phyloP scores from a whole-genome alignment of 2,797 vertebrate species.

The Pseudomugil gertrudae region DNA sequence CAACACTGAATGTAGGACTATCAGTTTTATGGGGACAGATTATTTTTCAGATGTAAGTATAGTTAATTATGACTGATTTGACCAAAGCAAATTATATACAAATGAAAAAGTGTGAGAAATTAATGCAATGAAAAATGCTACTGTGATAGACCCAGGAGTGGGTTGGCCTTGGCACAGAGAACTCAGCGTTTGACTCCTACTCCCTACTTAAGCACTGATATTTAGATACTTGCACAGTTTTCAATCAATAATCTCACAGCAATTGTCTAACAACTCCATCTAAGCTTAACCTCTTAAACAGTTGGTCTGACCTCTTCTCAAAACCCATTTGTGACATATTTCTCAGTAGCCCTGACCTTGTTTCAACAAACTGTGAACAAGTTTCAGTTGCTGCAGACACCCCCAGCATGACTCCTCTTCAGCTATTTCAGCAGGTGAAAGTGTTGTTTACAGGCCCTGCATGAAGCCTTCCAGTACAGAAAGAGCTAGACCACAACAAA shows the following conservation, averaged over 20 bases:
- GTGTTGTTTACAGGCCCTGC: conserved; percentile 30
- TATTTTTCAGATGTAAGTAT: too few species aligned
- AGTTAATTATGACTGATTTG: too few species aligned
- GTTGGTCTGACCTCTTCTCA: conserved; percentile 17
- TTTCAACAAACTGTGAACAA: conserved; percentile 26
- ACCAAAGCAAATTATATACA: too few species aligned
- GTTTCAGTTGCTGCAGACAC: conserved; percentile 9
- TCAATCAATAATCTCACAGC: conserved; percentile 7
- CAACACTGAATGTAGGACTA: too few species aligned
- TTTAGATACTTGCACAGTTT: not conserved
- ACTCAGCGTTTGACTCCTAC: conserved; percentile 7
- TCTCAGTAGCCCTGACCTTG: conserved; percentile 15
- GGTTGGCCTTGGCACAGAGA: not conserved
- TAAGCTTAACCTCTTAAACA: conserved; percentile 5
- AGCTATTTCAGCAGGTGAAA: conserved; percentile 63
- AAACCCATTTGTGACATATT: conserved; percentile 9
- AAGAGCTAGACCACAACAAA: conserved; percentile 37
- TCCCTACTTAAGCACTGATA: not conserved
- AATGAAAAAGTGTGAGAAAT: too few species aligned
- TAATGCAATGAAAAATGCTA: too few species aligned
- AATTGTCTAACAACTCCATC: conserved; percentile 11
- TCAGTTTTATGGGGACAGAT: too few species aligned
- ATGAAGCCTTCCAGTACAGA: conserved; percentile 34
- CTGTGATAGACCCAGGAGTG: not conserved
- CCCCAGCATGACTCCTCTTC: not conserved